phyloP scores from a whole-genome alignment of 2,888 invertebrate species.

The Andrena trimmerana region DNA sequence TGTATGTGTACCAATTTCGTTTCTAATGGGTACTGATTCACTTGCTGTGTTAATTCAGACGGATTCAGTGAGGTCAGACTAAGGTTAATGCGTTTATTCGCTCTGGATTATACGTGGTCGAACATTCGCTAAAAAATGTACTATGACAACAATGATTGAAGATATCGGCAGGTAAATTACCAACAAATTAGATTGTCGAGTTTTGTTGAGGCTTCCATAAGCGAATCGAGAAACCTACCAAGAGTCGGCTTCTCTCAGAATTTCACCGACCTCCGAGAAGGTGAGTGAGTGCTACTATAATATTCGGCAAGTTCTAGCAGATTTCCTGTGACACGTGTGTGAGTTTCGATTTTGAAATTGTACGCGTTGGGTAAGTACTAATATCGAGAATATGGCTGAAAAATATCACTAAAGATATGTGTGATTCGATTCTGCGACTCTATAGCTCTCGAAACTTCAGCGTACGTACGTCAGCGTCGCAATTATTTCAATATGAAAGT shows the following conservation, averaged over 20 bases:
- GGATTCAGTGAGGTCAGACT: neutral
- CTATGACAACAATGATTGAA: constrained; percentile 61
- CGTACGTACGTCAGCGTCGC: too few relatives aligned
- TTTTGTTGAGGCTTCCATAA: constrained; percentile 81
- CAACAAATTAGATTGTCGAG: constrained; percentile 79
- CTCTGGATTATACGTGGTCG: constrained; percentile 7
- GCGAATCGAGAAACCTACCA: constrained; percentile 83
- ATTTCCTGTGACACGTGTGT: constrained; percentile 44
- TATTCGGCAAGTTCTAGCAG: constrained; percentile 13
- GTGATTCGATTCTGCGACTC: constrained; percentile 16
- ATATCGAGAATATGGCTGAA: neutral
- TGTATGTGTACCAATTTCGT: too few relatives aligned
- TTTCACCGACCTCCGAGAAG: constrained; percentile 73
- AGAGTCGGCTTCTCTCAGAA: constrained; percentile 77
- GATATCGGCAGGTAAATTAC: constrained; percentile 72
- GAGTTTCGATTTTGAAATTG: neutral
- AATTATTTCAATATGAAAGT: too few relatives aligned
- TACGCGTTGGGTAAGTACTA: constrained; percentile 41
- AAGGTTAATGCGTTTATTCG: constrained; percentile 18
- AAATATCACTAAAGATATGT: neutral
- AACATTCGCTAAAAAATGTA: constrained; percentile 34
- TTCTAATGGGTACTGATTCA: too few relatives aligned
- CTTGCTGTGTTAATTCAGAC: neutral
- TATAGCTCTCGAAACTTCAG: too few relatives aligned
- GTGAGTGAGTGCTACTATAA: constrained; percentile 66